phyloP scores from a whole-genome alignment of 2,888 invertebrate genomes.

The Machimus rusticus region DNA sequence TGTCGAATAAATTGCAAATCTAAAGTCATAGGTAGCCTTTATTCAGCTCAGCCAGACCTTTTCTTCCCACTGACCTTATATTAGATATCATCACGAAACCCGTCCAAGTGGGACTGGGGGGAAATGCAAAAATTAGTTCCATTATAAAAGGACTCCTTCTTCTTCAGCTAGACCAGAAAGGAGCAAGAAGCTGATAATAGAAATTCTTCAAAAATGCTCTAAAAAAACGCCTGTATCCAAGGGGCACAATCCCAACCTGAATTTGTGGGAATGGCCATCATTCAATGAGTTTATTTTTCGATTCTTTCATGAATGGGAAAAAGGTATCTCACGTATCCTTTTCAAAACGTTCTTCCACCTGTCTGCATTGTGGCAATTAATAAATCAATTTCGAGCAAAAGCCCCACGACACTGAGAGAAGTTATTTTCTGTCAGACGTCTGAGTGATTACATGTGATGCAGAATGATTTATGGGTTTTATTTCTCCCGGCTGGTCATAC shows the following conservation, averaged over 20 bases:
- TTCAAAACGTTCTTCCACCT: background rate
- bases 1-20: background rate
- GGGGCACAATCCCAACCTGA: background rate
- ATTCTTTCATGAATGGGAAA: background rate
- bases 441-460: background rate
- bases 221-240: background rate
- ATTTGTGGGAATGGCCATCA: background rate
- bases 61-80: background rate
- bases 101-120: background rate
- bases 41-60: background rate
- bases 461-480: background rate
- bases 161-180: background rate
- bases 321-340: background rate
- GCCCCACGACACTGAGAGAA: background rate
- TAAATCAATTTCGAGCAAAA: background rate
- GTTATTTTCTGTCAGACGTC: background rate
- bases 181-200: background rate
- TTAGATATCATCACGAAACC: background rate
- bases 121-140: background rate
- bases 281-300: background rate
- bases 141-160: background rate
- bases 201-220: background rate
- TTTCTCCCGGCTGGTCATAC: background rate
- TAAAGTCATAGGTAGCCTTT: background rate
- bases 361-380: background rate